Evolutionary conservation across 2,113 vertebrate genomes (phyloP).

Genomic region (Hipposideros armiger): DNA sequence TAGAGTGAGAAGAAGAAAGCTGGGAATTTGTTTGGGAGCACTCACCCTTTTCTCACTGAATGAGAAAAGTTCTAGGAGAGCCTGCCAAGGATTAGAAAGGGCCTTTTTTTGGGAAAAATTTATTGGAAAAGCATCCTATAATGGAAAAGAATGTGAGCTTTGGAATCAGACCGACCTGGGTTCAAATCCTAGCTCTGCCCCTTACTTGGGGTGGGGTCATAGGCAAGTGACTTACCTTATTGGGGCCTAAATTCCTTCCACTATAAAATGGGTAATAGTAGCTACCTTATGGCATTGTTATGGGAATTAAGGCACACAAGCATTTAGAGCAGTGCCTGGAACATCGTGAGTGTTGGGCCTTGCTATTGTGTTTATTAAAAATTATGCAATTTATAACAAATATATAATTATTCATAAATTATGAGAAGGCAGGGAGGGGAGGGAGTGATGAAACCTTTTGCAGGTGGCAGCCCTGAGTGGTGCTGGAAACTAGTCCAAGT

Average conservation of each 20-base stretch:
- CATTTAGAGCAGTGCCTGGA: background rate
- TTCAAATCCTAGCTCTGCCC: constrained; percentile 53
- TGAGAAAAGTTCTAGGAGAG: constrained; percentile 26
- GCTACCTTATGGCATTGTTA: background rate
- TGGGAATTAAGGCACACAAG: background rate
- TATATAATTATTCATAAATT: background rate
- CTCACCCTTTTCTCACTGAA: constrained; percentile 17
- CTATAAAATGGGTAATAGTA: background rate
- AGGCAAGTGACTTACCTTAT: background rate
- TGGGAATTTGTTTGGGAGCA: background rate
- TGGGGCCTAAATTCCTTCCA: background rate
- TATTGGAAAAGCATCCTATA: constrained; percentile 42
- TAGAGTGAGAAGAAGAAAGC: constrained; percentile 45
- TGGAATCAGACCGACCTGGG: background rate
- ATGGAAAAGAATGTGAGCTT: constrained; percentile 23
- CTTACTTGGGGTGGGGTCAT: background rate
- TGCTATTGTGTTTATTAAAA: background rate
- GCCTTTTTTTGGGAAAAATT: background rate
- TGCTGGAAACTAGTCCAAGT: background rate
- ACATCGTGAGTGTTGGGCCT: background rate
- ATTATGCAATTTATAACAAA: background rate
- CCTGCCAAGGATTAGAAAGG: constrained; percentile 18
- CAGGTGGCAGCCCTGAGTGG: background rate
- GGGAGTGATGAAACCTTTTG: background rate
- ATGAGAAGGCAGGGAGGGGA: background rate